Conservation (phyloP, 2,888 invertebrate species). For the Falcaria lacertinaria region DNA sequence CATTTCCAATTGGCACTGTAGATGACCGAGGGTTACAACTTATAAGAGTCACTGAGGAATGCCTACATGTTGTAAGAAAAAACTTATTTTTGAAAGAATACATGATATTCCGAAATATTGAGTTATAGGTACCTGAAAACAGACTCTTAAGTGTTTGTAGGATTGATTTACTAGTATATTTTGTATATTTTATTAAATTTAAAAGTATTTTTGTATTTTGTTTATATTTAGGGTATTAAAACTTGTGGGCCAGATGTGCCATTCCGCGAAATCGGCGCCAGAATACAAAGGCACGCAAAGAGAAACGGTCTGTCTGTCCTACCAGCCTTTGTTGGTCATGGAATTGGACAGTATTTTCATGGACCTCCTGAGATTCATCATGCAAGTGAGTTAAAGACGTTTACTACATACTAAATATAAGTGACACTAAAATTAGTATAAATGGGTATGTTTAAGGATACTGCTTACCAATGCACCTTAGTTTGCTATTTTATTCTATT, state of each 20-base stretch:
- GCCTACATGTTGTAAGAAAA: slow-evolving; percentile 80
- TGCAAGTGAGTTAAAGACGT: slow-evolving; percentile 78
- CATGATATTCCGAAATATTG: too few relatives aligned
- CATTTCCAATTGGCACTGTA: slow-evolving; percentile 90
- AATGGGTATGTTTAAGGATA: too few relatives aligned
- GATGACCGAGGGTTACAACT: slow-evolving; percentile 86
- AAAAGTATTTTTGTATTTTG: too few relatives aligned
- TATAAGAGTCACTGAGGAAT: slow-evolving; percentile 84
- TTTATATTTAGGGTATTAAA: slow-evolving; percentile 75
- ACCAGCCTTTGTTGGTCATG: slow-evolving; percentile 93
- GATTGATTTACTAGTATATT: too few relatives aligned
- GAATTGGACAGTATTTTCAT: slow-evolving; percentile 95
- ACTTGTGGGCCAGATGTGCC: slow-evolving; percentile 81
- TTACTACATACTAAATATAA: background rate
- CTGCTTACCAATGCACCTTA: too few relatives aligned
- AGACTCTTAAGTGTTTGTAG: too few relatives aligned
- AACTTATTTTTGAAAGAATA: slow-evolving; percentile 6
- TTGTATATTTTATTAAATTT: too few relatives aligned
- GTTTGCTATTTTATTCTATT: too few relatives aligned
- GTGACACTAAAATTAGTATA: too few relatives aligned
- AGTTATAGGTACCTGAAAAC: background rate
- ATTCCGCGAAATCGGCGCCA: slow-evolving; percentile 81
- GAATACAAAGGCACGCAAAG: slow-evolving; percentile 82
- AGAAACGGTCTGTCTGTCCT: slow-evolving; percentile 83
- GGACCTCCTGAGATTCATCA: slow-evolving; percentile 95